These are phyloP conservation scores for Drosophila lutescens DNA, from an alignment of 2,888 invertebrate species.

Conservation along the genomic window DNA sequence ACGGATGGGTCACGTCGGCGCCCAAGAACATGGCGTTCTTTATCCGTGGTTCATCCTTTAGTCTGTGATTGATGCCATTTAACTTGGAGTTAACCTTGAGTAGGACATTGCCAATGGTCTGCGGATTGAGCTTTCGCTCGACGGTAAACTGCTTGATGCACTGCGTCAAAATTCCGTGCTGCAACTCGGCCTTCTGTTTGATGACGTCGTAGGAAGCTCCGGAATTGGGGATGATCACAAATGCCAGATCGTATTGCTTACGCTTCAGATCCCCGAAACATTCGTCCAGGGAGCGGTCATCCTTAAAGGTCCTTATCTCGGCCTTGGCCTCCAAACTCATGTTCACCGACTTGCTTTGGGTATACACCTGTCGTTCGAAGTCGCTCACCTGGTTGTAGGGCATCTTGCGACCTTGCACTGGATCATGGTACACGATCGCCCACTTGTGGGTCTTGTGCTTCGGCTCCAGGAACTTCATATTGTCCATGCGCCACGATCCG, in stretches of 20 bases:
- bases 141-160: conserved; percentile 87
- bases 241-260: conserved; percentile 85
- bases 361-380: conserved; percentile 36
- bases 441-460: conserved; percentile 65
- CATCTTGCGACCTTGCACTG: conserved; percentile 20
- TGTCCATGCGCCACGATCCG: conserved; percentile 75
- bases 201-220: conserved; percentile 85
- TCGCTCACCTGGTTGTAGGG: conserved; percentile 31
- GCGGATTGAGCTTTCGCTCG: conserved; percentile 83
- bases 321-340: conserved; percentile 56
- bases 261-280: conserved; percentile 60
- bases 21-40: conserved; percentile 88
- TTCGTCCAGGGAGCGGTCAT: conserved; percentile 50
- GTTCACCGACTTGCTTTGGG: conserved; percentile 5
- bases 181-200: conserved; percentile 89
- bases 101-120: conserved; percentile 89
- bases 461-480: conserved; percentile 49
- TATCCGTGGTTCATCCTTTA: conserved; percentile 61
- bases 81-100: conserved; percentile 93
- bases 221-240: conserved; percentile 87
- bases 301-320: conserved; percentile 43
- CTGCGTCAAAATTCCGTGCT: conserved; percentile 89
- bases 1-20: conserved; percentile 97
- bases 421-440: conserved; percentile 67
- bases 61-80: conserved; percentile 91